Evolutionary conservation across 2,113 vertebrate species (phyloP), one percentile per base, ranked within the genome.

Genomic region (Caranx melampygus): DNA sequence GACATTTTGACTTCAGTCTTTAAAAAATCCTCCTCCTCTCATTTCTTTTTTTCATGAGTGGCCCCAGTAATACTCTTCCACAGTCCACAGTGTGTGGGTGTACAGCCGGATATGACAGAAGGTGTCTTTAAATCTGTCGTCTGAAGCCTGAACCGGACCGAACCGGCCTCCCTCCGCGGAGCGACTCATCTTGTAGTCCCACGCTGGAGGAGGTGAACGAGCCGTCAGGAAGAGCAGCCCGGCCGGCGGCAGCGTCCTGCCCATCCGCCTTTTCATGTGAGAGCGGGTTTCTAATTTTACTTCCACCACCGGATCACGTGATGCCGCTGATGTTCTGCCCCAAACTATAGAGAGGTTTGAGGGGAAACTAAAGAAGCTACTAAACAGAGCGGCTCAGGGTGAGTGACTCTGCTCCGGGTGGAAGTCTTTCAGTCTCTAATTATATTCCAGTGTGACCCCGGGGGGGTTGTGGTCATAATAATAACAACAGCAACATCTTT

Each of bases 261-360:
- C 81, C 75, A 60, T 72, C 85, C 67, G 68, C 68, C 75, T 59
- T 59, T 78, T 47, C 21, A 59, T 58, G 21, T 1, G 3, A 75
- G 49, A 65, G 51, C 45, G 0, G 16, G 44, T 57, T 74, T 84
- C 82, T 88, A 89, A 90, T 73, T 90, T 79, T 82, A 77, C 45
- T 65, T 61, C 69, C 63, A 13, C 40, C 44, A 16, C 31, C 1
- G 0, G 26, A 26, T 85, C 75, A 57, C 35, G 65, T 45, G 37
- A 65, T 33, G 33, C 0, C 21, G 84, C 8, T 72, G 71, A 84
- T 76, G 84, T 75, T 31, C 66, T 37, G 71, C 81, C 47, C 31
- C 26, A 20, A 44, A 40, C 63, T 71, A 76, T 26, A 4, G 68
- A 40, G 16, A 42, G 12, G 13, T n/a, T 34, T 69, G 49, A 7